These are phyloP conservation scores for Cosmorhoe ocellata DNA, from an alignment of 2,888 invertebrate species.

Conservation along the genomic window DNA sequence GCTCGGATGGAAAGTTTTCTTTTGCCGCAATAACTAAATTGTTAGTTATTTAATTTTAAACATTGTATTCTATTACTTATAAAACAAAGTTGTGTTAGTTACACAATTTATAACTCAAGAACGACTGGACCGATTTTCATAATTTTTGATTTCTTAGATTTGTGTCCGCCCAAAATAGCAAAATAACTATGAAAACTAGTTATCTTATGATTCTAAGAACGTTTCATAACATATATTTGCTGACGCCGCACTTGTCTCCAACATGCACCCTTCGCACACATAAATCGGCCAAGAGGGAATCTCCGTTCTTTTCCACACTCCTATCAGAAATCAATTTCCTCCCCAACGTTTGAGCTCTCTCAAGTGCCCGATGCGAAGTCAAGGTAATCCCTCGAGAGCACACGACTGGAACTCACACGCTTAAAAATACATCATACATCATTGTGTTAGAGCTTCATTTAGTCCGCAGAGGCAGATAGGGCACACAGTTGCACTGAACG, in stretches of 20 bases:
- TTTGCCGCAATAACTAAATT: no score
- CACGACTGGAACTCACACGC: slow-evolving; percentile 35
- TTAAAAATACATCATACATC: slow-evolving; percentile 20
- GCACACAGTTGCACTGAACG: slow-evolving; percentile 16
- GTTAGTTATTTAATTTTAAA: no score
- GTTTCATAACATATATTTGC: background rate
- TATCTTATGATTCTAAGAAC: no score
- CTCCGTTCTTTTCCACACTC: slow-evolving; percentile 23
- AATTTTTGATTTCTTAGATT: no score
- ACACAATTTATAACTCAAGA: no score
- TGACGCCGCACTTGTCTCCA: background rate
- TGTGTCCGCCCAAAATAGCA: no score
- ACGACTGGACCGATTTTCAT: no score
- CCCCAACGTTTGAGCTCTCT: slow-evolving; percentile 34
- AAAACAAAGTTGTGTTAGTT: no score
- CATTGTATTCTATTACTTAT: no score
- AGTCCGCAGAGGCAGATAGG: slow-evolving; percentile 12
- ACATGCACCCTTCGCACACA: slow-evolving; percentile 2
- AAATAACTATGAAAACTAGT: no score
- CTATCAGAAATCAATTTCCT: slow-evolving; percentile 36
- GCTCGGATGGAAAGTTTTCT: no score
- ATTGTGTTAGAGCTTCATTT: slow-evolving; percentile 21
- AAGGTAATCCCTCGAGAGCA: slow-evolving; percentile 48
- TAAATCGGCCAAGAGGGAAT: slow-evolving; percentile 5
- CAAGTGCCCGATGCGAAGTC: slow-evolving; percentile 36